Percentiles rank a stretch among this genome's conserved stretches.
phyloP scores from a whole-genome alignment of 2,113 vertebrate genomes.

The Actenoides lindsayi region DNA sequence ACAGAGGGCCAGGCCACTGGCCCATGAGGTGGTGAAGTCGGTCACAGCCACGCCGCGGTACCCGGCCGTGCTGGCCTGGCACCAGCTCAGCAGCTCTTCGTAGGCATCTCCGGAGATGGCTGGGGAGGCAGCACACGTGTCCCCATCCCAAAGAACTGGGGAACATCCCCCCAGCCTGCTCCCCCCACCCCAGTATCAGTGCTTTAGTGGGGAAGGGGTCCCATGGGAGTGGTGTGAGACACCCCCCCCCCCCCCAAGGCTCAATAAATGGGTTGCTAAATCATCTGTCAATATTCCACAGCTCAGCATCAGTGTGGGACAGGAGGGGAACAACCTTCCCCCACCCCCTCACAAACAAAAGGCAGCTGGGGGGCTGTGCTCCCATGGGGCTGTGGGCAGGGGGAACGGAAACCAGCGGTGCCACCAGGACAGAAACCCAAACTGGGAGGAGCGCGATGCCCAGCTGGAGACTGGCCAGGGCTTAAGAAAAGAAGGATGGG shows the following conservation, averaged over 20 bases:
- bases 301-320: neutral
- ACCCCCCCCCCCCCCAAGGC: fast-evolving
- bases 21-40: slow-evolving; percentile 87
- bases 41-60: slow-evolving; percentile 79
- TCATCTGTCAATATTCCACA: neutral
- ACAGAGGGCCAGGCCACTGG: slow-evolving; percentile 86
- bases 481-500: neutral
- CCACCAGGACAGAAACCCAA: neutral
- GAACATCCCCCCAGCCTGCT: neutral
- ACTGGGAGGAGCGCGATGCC: fast-evolving
- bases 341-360: fast-evolving
- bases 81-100: slow-evolving; percentile 88
- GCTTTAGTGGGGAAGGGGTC: neutral
- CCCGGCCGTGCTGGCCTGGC: slow-evolving; percentile 83
- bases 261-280: neutral
- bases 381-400: fast-evolving
- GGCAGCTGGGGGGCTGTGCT: neutral
- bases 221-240: neutral
- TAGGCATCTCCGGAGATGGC: slow-evolving; percentile 66
- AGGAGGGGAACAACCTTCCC: neutral
- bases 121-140: neutral
- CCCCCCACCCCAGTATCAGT: neutral
- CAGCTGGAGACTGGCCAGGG: neutral
- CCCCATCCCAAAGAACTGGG: neutral
- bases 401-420: neutral